Evolutionary conservation across 2,888 invertebrate genomes (phyloP).

Genomic region (Blastobasis lacticolella): DNA sequence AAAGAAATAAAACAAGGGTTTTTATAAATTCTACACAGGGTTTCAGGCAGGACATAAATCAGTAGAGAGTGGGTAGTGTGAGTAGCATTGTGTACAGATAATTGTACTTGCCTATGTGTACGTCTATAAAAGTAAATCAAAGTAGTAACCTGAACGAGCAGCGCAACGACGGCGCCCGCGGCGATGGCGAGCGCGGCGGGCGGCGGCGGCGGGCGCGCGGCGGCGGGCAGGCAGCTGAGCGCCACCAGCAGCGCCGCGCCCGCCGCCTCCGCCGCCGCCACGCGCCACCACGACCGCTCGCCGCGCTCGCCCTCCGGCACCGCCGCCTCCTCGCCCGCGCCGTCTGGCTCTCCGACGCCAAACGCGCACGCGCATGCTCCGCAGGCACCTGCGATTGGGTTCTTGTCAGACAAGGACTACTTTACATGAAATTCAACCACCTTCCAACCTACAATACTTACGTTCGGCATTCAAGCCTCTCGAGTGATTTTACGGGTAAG

Average conservation of each 20-base stretch:
- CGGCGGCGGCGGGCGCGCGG: constrained; percentile 31
- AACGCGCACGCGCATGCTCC: neutral
- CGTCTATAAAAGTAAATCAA: no score
- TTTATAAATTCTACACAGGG: no score
- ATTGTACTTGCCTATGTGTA: no score
- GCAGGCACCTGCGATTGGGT: neutral
- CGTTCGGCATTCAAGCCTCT: no score
- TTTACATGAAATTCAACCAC: no score
- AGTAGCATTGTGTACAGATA: no score
- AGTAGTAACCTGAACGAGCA: constrained; percentile 75
- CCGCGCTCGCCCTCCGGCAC: constrained; percentile 8
- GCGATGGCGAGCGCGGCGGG: constrained; percentile 65
- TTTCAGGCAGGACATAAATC: no score
- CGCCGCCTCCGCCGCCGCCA: constrained; percentile 74
- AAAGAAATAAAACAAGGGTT: no score
- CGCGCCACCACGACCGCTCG: constrained; percentile 23
- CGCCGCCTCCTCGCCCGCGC: neutral
- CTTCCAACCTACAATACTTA: no score
- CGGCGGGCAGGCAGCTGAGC: constrained; percentile 78
- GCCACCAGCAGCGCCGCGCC: constrained; percentile 81
- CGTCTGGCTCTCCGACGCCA: neutral
- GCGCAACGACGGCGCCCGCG: constrained; percentile 79
- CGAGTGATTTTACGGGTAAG: no score
- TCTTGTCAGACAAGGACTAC: no score
- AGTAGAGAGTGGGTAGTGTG: no score